A percentile compares a stretch with the other conserved stretches of the same genome.
phyloP scores from a whole-genome alignment of 2,797 vertebrate species.

The Ibycter americanus region DNA sequence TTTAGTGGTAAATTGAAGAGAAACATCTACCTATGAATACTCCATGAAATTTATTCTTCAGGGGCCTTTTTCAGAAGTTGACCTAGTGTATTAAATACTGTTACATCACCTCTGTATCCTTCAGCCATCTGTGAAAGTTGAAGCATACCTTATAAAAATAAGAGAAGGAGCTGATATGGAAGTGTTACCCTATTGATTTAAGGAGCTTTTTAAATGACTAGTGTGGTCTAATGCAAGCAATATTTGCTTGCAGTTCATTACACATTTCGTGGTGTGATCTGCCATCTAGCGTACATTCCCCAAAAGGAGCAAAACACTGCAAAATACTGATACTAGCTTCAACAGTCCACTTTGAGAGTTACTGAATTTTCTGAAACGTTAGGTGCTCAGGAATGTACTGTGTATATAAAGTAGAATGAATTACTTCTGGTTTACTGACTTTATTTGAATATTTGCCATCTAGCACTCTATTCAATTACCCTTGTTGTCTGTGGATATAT shows the following conservation, averaged over 20 bases:
- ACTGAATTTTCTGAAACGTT: neutral
- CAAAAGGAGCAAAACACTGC: neutral
- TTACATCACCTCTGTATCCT: neutral
- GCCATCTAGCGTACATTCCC: constrained; percentile 55
- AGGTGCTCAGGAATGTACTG: neutral
- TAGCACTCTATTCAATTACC: neutral
- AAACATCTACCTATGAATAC: neutral
- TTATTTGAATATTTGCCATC: neutral
- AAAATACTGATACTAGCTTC: neutral
- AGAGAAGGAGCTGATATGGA: neutral
- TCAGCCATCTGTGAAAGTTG: neutral
- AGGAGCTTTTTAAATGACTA: neutral
- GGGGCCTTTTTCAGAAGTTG: neutral
- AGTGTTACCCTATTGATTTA: neutral
- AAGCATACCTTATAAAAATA: neutral
- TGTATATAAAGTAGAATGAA: neutral
- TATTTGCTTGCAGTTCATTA: neutral
- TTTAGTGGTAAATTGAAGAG: neutral
- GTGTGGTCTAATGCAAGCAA: neutral
- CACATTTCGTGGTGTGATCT: neutral
- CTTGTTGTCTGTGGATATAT: neutral
- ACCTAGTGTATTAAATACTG: neutral
- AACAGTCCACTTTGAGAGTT: neutral
- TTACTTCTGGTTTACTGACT: neutral
- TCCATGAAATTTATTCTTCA: neutral